Base-by-base conservation (phyloP, 1,140 invertebrate species). In the Macrobrachium rosenbergii region DNA sequence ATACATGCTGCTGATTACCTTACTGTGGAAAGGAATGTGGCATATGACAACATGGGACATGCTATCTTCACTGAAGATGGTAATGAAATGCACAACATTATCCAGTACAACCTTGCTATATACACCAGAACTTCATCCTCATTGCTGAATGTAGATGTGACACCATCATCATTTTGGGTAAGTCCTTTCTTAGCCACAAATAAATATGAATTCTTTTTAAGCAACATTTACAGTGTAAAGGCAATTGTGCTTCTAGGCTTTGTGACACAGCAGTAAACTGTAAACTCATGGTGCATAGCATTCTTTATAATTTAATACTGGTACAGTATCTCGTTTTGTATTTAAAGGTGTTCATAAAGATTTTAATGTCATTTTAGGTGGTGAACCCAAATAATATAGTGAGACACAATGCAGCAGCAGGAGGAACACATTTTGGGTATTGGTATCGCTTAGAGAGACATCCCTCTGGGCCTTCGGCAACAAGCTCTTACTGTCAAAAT, bases 61-160 rank as follows among this genome's bases (percentile, higher is more conserved):
- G 83, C 88, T 0, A 82, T 89, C 63, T 89, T 89, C 85, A 89
- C 83, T 7, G 88, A 89, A 81, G 88, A 89, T 76, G 88, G 88
- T 21, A 63, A 88, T 12, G 88, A 89, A 76, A 72, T 80, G 62
- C 45, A 83, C 59, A 89, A 89, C 60, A 67, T 87, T 14, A 82
- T 89, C 21, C 85, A 89, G 64, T 89, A 88, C 64, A 89, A 89
- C 58, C n/a, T 89, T 11, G 88, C 88, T 14, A 60, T 89, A 5
- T 89, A 64, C 52, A 89, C 88, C 0, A n/a, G 85, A 5, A 85
- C 58, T 16, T 89, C 88, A 2, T 77, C 83, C 7, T 86, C 83
- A 12, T 73, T 89, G 5, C 64, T 89, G 23, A 89, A 89, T 63
- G 83, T 87, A 37, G 88, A 89, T 69, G 63, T 89, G 10, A 85